phyloP scores from a whole-genome alignment of 2,888 invertebrate genomes.

The Parnassius glacialis region DNA sequence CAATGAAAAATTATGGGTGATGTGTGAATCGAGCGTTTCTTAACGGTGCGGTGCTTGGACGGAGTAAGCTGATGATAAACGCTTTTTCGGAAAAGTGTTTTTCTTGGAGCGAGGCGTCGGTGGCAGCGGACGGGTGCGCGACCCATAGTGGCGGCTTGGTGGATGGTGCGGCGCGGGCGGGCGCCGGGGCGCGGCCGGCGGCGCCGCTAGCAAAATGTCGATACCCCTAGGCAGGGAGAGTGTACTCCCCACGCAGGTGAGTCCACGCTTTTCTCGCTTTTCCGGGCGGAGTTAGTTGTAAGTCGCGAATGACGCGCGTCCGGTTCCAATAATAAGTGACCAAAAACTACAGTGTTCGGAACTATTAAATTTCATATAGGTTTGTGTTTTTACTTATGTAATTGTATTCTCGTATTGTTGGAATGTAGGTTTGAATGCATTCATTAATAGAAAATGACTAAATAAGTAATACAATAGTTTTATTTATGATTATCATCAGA shows the following conservation, averaged over 20 bases:
- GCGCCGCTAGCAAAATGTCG: conserved; percentile 79
- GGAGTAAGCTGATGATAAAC: conserved; percentile 45
- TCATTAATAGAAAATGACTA: no score
- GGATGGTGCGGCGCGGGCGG: conserved; percentile 75
- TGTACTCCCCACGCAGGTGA: conserved; percentile 76
- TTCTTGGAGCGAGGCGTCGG: conserved; percentile 60
- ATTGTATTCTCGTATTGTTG: conserved; percentile 14
- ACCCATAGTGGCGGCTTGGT: conserved; percentile 63
- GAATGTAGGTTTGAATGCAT: conserved; percentile 3
- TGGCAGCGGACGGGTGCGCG: conserved; percentile 47
- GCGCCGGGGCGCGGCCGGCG: conserved; percentile 79
- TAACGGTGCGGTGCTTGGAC: conserved; percentile 41
- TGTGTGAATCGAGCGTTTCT: conserved; percentile 42
- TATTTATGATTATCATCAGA: no score
- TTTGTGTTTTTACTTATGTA: conserved; percentile 22
- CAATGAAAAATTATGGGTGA: conserved; percentile 47
- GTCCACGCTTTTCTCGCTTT: conserved; percentile 47
- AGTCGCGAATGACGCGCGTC: conserved; percentile 13
- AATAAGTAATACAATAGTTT: no score
- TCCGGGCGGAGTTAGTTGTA: conserved; percentile 31
- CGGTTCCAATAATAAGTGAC: conserved; percentile 23
- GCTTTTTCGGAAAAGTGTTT: conserved; percentile 66
- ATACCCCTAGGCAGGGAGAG: conserved; percentile 79
- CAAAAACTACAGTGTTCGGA: conserved; percentile 13
- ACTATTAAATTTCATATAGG: conserved; percentile 17